Evolutionary conservation across 2,113 vertebrate genomes (phyloP).

Genomic region (Brachypteracias leptosomus): DNA sequence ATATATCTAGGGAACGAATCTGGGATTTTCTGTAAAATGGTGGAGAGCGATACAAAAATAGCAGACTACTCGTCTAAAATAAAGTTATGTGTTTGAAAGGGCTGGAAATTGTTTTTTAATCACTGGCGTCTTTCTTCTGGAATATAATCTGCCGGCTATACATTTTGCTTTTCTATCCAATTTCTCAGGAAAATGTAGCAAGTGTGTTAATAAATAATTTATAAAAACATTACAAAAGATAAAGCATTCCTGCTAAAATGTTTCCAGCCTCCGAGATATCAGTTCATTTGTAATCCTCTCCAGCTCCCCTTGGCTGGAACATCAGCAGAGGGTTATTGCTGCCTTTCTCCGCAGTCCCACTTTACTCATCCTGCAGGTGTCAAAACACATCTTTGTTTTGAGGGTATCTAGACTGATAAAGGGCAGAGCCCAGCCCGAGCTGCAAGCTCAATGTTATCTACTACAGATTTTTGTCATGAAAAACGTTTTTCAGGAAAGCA

Average conservation of each 20-base stretch:
- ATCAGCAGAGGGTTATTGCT: background rate
- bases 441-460: background rate
- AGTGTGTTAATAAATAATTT: conserved; percentile 57
- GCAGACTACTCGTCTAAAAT: background rate
- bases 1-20: background rate
- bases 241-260: conserved; percentile 8
- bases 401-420: background rate
- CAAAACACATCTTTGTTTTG: background rate
- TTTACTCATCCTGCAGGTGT: background rate
- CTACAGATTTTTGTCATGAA: background rate
- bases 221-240: conserved; percentile 49
- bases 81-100: conserved; percentile 16
- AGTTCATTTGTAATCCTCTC: conserved; percentile 10
- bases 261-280: background rate
- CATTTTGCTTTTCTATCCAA: conserved; percentile 6
- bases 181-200: conserved; percentile 44
- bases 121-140: conserved; percentile 23
- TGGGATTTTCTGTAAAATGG: conserved; percentile 15
- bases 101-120: conserved; percentile 40
- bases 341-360: background rate
- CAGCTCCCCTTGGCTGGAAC: background rate
- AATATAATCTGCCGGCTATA: background rate
- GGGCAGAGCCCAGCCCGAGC: background rate
- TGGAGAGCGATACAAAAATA: background rate
- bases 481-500: background rate